Conservation (phyloP, 2,113 vertebrate species). For the Misgurnus mizolepis region DNA sequence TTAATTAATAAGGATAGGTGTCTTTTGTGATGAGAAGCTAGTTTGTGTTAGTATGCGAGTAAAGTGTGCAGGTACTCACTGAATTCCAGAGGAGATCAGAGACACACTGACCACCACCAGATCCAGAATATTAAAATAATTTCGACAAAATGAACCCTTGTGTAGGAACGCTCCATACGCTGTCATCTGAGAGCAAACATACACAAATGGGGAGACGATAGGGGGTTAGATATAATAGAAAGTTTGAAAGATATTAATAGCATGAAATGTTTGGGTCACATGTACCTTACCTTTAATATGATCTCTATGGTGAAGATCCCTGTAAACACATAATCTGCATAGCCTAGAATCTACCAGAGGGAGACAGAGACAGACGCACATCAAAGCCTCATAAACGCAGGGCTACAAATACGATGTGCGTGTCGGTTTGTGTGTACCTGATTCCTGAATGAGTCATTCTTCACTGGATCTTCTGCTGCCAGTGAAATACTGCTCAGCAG, state of each 20-base stretch:
- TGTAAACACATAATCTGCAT: conserved; percentile 99
- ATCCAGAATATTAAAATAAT: conserved; percentile 99
- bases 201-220: neutral
- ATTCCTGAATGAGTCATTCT: conserved; percentile 91
- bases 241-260: conserved; percentile 5
- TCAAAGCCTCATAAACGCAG: neutral
- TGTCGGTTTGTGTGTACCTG: conserved; percentile 70
- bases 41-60: neutral
- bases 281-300: conserved; percentile 89
- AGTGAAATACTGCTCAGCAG: conserved; percentile 98
- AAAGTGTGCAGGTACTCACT: conserved; percentile 81
- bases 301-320: conserved; percentile 99
- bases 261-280: neutral
- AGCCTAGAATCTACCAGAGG: conserved; percentile 91
- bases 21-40: conserved; percentile 30
- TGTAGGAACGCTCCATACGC: conserved; percentile 97
- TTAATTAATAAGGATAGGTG: too few species aligned
- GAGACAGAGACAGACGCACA: neutral
- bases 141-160: conserved; percentile 98
- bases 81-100: conserved; percentile 98
- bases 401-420: neutral
- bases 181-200: conserved; percentile 83
- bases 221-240: conserved; percentile 5
- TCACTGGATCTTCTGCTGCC: conserved; percentile 94
- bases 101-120: conserved; percentile 98